Conservation (phyloP, 2,113 vertebrate species). For the Cyprinodon brontotheroides region DNA sequence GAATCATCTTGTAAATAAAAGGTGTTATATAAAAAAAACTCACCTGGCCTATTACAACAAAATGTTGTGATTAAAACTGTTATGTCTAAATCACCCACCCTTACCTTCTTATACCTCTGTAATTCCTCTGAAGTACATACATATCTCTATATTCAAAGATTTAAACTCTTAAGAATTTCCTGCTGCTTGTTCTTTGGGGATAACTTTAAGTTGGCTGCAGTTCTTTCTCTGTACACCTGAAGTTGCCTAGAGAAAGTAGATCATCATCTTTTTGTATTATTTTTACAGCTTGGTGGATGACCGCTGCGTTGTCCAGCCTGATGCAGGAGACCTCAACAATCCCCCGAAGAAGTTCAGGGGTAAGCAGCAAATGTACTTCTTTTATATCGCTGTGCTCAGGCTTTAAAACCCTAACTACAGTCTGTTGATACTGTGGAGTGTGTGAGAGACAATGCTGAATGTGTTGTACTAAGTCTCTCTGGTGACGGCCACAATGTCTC, state of each 20-base stretch:
- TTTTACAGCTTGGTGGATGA: conserved; percentile 93
- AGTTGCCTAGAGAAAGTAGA: too few relatives aligned
- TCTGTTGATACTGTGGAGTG: conserved; percentile 47
- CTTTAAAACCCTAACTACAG: conserved; percentile 40
- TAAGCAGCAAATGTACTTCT: conserved; percentile 61
- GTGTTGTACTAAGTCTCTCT: conserved; percentile 65
- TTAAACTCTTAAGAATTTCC: too few relatives aligned
- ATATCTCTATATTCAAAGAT: too few relatives aligned
- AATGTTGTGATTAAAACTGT: too few relatives aligned
- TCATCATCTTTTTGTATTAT: background rate
- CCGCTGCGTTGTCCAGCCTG: conserved; percentile 97
- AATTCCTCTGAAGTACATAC: background rate
- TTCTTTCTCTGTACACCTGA: too few relatives aligned
- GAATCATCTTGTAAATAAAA: too few relatives aligned
- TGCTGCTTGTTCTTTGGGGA: too few relatives aligned
- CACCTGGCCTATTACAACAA: too few relatives aligned
- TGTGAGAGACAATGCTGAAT: conserved; percentile 44
- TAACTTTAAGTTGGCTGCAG: too few relatives aligned
- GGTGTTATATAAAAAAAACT: too few relatives aligned
- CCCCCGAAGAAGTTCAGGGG: conserved; percentile 99
- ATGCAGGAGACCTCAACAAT: conserved; percentile 94
- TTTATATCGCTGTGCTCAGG: conserved; percentile 18
- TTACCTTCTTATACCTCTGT: background rate
- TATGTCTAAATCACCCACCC: too few relatives aligned
- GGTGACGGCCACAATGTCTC: conserved; percentile 60